phyloP scores from a whole-genome alignment of 1,140 invertebrate species.

The Meloidogyne exigua region DNA sequence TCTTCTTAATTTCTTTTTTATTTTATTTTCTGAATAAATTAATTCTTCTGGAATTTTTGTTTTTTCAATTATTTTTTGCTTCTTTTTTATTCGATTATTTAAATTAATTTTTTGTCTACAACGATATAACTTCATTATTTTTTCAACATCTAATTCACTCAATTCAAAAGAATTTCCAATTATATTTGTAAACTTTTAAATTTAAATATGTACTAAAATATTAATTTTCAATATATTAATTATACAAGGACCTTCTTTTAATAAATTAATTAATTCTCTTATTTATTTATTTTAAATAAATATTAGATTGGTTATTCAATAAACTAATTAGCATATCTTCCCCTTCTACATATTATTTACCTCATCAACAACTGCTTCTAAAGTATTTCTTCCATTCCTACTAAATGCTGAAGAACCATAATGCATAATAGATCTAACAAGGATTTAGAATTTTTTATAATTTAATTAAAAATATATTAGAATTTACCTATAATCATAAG shows the following conservation, averaged over 20 bases:
- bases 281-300: no score
- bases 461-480: neutral
- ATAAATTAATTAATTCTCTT: no score
- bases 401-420: slow-evolving; percentile 61
- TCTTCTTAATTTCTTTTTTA: no score
- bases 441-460: neutral
- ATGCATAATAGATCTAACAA: slow-evolving; percentile 41
- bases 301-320: no score
- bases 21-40: no score
- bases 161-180: slow-evolving; percentile 57
- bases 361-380: slow-evolving; percentile 54
- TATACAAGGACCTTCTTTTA: no score
- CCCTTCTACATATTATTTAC: neutral
- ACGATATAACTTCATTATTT: slow-evolving; percentile 34
- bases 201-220: no score
- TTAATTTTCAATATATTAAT: no score
- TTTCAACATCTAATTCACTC: slow-evolving; percentile 55
- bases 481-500: slow-evolving; percentile 51
- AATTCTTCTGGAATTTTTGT: neutral
- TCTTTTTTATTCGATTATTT: neutral
- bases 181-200: slow-evolving; percentile 48
- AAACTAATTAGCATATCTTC: no score
- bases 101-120: neutral
- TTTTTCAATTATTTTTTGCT: neutral
- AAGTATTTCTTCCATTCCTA: slow-evolving; percentile 58